A percentile compares a stretch with the other conserved stretches of the same genome.
phyloP scores from a whole-genome alignment of 2,113 vertebrate species.

The Lota lota region DNA sequence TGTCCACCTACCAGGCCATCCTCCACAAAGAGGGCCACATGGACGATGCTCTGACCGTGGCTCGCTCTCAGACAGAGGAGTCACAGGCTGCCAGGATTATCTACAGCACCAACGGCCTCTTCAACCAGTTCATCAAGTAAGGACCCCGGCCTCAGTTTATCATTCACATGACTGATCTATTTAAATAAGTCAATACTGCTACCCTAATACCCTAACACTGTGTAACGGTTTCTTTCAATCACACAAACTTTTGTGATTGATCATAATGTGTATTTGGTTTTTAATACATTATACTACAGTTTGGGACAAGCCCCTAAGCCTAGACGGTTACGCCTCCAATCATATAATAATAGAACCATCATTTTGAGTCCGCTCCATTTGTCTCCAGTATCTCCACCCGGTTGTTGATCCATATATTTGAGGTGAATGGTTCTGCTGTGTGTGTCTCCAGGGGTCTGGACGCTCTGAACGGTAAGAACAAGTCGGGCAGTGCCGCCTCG shows the following conservation, averaged over 20 bases:
- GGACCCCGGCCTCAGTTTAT: too few relatives aligned
- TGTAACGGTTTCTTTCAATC: too few relatives aligned
- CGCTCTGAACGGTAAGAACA: conserved; percentile 84
- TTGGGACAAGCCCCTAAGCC: too few relatives aligned
- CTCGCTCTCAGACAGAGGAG: conserved; percentile 86
- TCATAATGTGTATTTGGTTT: too few relatives aligned
- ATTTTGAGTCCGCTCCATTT: too few relatives aligned
- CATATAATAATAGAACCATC: too few relatives aligned
- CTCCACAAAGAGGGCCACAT: conserved; percentile 93
- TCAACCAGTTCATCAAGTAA: conserved; percentile 89
- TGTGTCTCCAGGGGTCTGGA: conserved; percentile 78
- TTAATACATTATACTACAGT: too few relatives aligned
- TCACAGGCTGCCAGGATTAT: conserved; percentile 91
- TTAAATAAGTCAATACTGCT: too few relatives aligned
- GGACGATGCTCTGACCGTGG: conserved; percentile 87
- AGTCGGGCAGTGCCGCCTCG: conserved; percentile 63
- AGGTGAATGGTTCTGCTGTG: background rate
- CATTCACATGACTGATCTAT: too few relatives aligned
- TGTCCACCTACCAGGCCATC: conserved; percentile 75
- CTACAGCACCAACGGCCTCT: conserved; percentile 85
- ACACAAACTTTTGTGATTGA: too few relatives aligned
- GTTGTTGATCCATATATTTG: background rate
- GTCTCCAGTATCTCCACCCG: background rate
- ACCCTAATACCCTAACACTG: too few relatives aligned
- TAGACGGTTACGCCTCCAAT: too few relatives aligned